Percentiles rank a stretch among this genome's conserved stretches.
phyloP scores from a whole-genome alignment of 1,140 invertebrate genomes.

The Anoplophora glabripennis region DNA sequence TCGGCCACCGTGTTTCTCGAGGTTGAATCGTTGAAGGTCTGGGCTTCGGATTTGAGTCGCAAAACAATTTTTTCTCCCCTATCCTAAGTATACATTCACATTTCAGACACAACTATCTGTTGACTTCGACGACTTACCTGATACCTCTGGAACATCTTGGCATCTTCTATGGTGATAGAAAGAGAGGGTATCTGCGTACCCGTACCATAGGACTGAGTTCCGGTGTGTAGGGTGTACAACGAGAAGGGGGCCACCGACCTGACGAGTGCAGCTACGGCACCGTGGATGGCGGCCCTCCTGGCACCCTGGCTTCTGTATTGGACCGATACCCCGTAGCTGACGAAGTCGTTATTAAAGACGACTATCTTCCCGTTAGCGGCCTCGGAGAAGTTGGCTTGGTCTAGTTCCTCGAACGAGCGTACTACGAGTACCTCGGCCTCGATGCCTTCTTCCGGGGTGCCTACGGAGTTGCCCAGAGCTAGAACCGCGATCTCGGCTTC shows the following conservation, averaged over 20 bases:
- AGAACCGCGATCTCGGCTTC: conserved; percentile 58
- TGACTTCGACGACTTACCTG: conserved; percentile 18
- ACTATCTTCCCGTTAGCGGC: conserved; percentile 61
- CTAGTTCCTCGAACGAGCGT: conserved; percentile 62
- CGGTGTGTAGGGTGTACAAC: conserved; percentile 67
- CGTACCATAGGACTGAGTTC: conserved; percentile 62
- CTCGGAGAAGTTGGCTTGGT: conserved; percentile 25
- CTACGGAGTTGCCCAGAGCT: conserved; percentile 65
- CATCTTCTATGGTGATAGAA: conserved; percentile 77
- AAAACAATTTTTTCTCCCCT: conserved; percentile 49
- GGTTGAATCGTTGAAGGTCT: conserved; percentile 24
- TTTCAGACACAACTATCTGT: no score
- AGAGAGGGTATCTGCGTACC: conserved; percentile 72
- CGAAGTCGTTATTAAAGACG: conserved; percentile 66
- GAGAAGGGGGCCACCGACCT: conserved; percentile 74
- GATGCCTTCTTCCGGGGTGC: conserved; percentile 64
- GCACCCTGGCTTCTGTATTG: conserved; percentile 60
- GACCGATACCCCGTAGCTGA: conserved; percentile 59
- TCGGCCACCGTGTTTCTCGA: conserved; percentile 73
- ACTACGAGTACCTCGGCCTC: conserved; percentile 71
- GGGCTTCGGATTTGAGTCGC: conserved; percentile 47
- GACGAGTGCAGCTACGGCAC: conserved; percentile 73
- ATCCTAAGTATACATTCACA: conserved; percentile 23
- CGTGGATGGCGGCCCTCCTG: conserved; percentile 61
- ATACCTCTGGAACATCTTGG: conserved; percentile 64